Evolutionary conservation across 2,888 invertebrate genomes (phyloP).

Genomic region (Scelioninae gen. 2): DNA sequence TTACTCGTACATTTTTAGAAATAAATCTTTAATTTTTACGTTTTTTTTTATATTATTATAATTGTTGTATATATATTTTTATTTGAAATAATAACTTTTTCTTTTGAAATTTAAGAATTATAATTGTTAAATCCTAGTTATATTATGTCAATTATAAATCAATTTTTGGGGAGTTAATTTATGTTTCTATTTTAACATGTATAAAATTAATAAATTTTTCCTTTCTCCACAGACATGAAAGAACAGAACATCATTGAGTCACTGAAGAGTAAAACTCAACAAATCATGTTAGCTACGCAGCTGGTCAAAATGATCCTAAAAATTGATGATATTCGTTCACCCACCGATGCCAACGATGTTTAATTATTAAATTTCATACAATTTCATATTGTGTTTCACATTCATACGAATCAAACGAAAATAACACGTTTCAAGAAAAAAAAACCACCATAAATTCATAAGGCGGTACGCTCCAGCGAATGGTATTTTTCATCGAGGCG

Average conservation of each 20-base stretch:
- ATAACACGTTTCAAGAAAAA: not conserved
- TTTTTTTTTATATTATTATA: too few relatives aligned
- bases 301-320: slow-evolving; percentile 99
- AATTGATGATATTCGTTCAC: slow-evolving; percentile 94
- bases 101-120: too few relatives aligned
- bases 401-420: slow-evolving; percentile 1
- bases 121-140: too few relatives aligned
- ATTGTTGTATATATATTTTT: too few relatives aligned
- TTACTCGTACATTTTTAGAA: too few relatives aligned
- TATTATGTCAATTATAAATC: too few relatives aligned
- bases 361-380: slow-evolving; percentile 28
- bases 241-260: slow-evolving; percentile 97
- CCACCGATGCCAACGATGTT: slow-evolving; percentile 70
- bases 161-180: too few relatives aligned
- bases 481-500: slow-evolving; percentile 5
- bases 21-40: too few relatives aligned
- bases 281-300: slow-evolving; percentile 96
- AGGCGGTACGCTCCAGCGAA: not conserved
- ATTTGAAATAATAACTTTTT: too few relatives aligned
- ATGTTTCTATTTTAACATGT: too few relatives aligned
- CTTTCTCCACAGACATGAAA: slow-evolving; percentile 87
- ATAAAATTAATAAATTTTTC: too few relatives aligned
- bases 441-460: not conserved
- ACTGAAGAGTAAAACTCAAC: slow-evolving; percentile 96
- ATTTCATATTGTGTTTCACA: slow-evolving; percentile 1